These are phyloP conservation scores for Ia io DNA, from an alignment of 2,113 vertebrate genomes.

Conservation along the genomic window DNA sequence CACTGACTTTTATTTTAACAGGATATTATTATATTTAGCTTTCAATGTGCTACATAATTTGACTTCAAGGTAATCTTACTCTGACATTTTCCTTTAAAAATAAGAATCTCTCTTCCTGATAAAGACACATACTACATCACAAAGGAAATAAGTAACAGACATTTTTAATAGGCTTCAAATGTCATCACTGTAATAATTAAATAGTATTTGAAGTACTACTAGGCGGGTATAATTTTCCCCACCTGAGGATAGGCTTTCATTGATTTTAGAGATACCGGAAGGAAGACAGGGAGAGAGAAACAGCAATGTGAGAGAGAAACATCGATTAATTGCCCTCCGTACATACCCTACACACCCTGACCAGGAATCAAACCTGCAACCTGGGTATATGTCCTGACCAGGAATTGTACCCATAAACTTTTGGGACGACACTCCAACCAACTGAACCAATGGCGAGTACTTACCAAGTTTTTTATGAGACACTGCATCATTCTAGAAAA, in stretches of 20 bases:
- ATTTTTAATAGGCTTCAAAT: background rate
- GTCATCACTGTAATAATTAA: background rate
- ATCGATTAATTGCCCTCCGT: background rate
- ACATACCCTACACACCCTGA: background rate
- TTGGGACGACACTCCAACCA: background rate
- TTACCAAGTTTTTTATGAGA: background rate
- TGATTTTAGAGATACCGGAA: background rate
- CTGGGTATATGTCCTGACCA: background rate
- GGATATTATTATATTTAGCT: background rate
- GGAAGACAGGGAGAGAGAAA: background rate
- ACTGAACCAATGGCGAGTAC: background rate
- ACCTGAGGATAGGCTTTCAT: background rate
- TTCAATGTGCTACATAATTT: background rate
- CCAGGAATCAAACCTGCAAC: background rate
- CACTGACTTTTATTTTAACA: background rate
- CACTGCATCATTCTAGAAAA: background rate
- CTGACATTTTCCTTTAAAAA: constrained; percentile 25
- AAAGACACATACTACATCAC: background rate
- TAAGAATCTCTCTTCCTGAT: background rate
- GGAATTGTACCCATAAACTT: background rate
- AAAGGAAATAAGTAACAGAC: background rate
- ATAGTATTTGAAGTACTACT: background rate
- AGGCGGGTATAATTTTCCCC: background rate
- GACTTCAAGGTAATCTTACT: background rate
- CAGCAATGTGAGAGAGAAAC: background rate